phyloP scores from a whole-genome alignment of 2,797 vertebrate genomes.

The Acanthiza pusilla region DNA sequence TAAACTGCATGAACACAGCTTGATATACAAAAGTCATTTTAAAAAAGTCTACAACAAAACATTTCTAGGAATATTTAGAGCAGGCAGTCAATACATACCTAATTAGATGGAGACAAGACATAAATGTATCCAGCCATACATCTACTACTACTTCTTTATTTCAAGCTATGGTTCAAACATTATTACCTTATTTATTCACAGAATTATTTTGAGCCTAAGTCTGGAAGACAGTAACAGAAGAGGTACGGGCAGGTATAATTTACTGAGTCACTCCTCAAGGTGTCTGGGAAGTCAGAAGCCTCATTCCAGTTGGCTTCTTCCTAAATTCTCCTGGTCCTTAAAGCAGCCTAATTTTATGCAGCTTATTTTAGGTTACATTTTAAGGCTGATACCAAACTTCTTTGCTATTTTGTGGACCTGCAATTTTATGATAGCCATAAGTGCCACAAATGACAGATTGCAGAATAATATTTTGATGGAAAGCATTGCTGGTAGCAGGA shows the following conservation, averaged over 20 bases:
- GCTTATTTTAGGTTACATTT: conserved; percentile 6
- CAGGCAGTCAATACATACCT: not conserved
- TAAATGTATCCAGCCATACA: not conserved
- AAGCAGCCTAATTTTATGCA: not conserved
- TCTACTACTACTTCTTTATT: not conserved
- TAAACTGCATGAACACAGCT: not conserved
- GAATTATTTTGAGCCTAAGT: not conserved
- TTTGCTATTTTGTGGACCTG: conserved; percentile 39
- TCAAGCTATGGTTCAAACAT: not conserved
- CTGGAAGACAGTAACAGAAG: not conserved
- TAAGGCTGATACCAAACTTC: not conserved
- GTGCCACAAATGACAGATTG: not conserved
- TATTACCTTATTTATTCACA: not conserved
- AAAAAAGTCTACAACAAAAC: not conserved
- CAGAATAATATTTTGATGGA: not conserved
- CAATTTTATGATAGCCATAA: conserved; percentile 33
- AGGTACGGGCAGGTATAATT: not conserved
- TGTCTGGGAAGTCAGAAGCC: not conserved
- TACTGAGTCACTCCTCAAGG: not conserved
- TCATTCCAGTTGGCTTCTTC: not conserved
- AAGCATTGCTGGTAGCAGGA: not conserved
- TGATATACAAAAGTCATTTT: not conserved
- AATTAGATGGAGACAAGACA: not conserved
- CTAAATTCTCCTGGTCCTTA: not conserved
- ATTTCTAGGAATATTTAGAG: not conserved